Conservation (phyloP, 1,140 invertebrate genomes). For the Elymnias hypermnestra region DNA sequence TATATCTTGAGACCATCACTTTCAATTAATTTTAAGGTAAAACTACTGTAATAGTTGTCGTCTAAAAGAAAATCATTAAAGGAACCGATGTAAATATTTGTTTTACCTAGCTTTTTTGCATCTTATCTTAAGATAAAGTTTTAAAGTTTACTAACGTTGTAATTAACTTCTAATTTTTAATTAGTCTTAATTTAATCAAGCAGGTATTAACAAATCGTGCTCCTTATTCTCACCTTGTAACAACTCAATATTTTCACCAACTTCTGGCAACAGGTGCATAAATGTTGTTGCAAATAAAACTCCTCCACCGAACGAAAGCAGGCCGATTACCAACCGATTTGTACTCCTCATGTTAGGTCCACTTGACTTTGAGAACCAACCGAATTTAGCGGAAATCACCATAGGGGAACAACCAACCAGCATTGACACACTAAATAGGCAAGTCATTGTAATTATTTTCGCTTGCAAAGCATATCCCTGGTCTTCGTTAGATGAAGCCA, state of each 20-base stretch:
- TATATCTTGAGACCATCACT: too few relatives aligned
- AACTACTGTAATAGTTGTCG: too few relatives aligned
- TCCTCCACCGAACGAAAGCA: constrained; percentile 93
- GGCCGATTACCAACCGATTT: constrained; percentile 52
- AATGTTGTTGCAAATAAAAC: constrained; percentile 94
- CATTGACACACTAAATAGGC: constrained; percentile 82
- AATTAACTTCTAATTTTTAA: too few relatives aligned
- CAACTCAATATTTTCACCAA: constrained; percentile 81
- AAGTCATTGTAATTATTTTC: constrained; percentile 84
- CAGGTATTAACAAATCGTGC: too few relatives aligned
- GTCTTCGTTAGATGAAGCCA: constrained; percentile 27
- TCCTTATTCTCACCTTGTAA: constrained; percentile 68
- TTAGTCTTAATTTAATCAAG: too few relatives aligned
- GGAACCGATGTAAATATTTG: too few relatives aligned
- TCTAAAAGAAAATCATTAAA: too few relatives aligned
- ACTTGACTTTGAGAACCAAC: constrained; percentile 75
- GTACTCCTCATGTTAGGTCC: constrained; percentile 64
- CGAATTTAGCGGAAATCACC: constrained; percentile 79
- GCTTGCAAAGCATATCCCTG: constrained; percentile 64
- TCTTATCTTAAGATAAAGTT: too few relatives aligned
- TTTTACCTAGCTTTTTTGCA: too few relatives aligned
- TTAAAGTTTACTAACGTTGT: too few relatives aligned
- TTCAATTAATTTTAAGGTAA: too few relatives aligned
- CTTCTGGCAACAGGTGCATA: constrained; percentile 92
- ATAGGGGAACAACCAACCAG: constrained; percentile 83